phyloP scores from a whole-genome alignment of 2,888 invertebrate species.

The Poecilus cupreus region DNA sequence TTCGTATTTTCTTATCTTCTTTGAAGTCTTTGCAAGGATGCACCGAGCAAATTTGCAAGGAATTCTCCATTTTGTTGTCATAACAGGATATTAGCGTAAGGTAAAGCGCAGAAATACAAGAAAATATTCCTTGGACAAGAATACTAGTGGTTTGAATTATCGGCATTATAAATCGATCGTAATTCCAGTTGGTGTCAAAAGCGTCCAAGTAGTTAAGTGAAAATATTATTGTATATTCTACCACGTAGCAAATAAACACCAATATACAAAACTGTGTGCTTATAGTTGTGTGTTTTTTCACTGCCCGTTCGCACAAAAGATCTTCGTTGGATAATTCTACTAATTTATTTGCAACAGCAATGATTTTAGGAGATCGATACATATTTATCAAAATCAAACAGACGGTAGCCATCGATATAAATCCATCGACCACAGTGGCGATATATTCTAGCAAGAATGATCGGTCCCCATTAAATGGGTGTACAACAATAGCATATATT shows the following conservation, averaged over 20 bases:
- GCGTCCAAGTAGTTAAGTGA: conserved; percentile 66
- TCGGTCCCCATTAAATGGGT: conserved; percentile 32
- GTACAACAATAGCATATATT: neutral
- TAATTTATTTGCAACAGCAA: conserved; percentile 66
- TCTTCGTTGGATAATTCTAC: conserved; percentile 65
- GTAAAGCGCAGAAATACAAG: conserved; percentile 25
- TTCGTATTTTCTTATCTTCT: neutral
- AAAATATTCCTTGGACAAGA: conserved; percentile 63
- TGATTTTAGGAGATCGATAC: conserved; percentile 66
- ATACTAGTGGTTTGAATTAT: conserved; percentile 67
- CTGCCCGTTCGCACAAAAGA: conserved; percentile 67
- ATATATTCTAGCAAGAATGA: conserved; percentile 18
- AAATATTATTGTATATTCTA: conserved; percentile 64
- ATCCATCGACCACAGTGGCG: neutral
- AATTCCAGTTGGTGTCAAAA: conserved; percentile 66
- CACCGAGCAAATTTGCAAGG: conserved; percentile 67
- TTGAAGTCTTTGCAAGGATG: conserved; percentile 66
- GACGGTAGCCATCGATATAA: conserved; percentile 63
- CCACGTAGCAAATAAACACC: conserved; percentile 1
- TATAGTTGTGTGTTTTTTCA: conserved; percentile 60
- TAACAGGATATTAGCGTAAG: conserved; percentile 67
- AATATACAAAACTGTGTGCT: neutral
- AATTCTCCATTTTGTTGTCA: conserved; percentile 68
- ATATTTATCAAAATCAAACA: conserved; percentile 66
- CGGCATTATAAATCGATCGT: conserved; percentile 66